Base-by-base conservation (phyloP, 2,888 invertebrate genomes). In the Leptopilina myrica region DNA sequence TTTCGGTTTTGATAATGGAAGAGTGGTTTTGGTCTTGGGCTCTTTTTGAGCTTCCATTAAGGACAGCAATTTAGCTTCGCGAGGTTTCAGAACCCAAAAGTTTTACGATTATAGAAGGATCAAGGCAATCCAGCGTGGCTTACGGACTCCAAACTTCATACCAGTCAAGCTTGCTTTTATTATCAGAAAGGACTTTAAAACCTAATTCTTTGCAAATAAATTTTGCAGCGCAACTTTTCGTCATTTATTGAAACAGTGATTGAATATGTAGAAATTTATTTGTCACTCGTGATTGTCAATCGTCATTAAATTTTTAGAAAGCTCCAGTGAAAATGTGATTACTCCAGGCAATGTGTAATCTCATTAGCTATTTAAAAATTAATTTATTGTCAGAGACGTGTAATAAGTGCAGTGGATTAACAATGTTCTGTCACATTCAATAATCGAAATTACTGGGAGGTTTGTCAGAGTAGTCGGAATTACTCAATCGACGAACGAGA, bases 31-130 rank as follows among this genome's bases (percentile, higher is more conserved):
- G 69, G 77, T 79, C 78, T 81, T 78, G 79, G 76, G 79, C 80
- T 78, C 77, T 78, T 82, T 59, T 77, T 78, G 26, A 77, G 78
- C 79, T 79, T 82, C 79, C 79, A 80, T 81, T 81, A 69, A 67
- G 64, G 67, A 15, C 2, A 78, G 79, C 43, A 46, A 53, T 59
- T 26, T 46, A 81, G 79, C 79, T 79, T 67, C 76, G 56, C 76
- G 73, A 78, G 79, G 79, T 80, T 80, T 81, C 79, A 69, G 69
- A 73, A 77, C 78, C 75, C 49, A 78, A 83, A 84, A 84, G 83
- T 85, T 83, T 82, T 83, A 84, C 80, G 84, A 84, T 85, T 84
- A 83, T 82, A 62, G 81, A 82, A 78, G 84, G 83, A 83, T 85
- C 79, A 85, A 77, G 76, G 80, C 80, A 81, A 84, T 84, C 81